Evolutionary conservation across 2,888 invertebrate species (phyloP), one percentile per base, ranked within the genome.

Genomic region (Sepioteuthis lessoniana): DNA sequence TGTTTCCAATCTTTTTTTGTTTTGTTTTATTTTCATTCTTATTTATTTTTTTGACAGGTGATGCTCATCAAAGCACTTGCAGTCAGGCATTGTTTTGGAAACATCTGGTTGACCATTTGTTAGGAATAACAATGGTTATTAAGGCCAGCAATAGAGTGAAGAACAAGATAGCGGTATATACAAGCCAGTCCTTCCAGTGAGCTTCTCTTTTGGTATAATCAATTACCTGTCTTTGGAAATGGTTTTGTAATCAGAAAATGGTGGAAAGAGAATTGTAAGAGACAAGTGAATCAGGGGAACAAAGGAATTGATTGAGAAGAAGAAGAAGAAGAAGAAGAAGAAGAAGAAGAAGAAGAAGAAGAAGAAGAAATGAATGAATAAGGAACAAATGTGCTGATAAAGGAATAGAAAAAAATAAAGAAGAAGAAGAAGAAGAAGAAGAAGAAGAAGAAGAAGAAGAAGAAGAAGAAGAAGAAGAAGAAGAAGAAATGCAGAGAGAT

Each of bases 141-240:
- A n/a, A 76, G 35, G 76, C n/a, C n/a, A 35, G 76, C 16, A n/a
- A 76, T n/a, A 76, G 76, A 16, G 76, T 76, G 76, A 76, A 76
- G n/a, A 76, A 76, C 25, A 25, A 25, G 55, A 25, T 25, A 7
- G 7, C 25, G 1, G 25, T 60, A 60, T 60, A 60, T 28, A 60
- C 0, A 7, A 60, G 31, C 13, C 31, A 10, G 31, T 31, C n/a
- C n/a, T n/a, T 76, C 16, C n/a, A 76, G 10, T 76, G n/a, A 76
- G 35, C 76, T 76, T 76, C 13, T 76, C 4, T 35, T 76, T 13
- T 76, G n/a, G 8, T 16, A n/a, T 76, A 76, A 76, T 76, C 76
- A 76, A 76, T 76, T 76, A 76, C 76, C 76, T 76, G 76, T 76
- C 76, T 76, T 76, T 76, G 76, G 76, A 76, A 76, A 76, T n/a